phyloP scores from a whole-genome alignment of 2,888 invertebrate species.

The Lomographa bimaculata region DNA sequence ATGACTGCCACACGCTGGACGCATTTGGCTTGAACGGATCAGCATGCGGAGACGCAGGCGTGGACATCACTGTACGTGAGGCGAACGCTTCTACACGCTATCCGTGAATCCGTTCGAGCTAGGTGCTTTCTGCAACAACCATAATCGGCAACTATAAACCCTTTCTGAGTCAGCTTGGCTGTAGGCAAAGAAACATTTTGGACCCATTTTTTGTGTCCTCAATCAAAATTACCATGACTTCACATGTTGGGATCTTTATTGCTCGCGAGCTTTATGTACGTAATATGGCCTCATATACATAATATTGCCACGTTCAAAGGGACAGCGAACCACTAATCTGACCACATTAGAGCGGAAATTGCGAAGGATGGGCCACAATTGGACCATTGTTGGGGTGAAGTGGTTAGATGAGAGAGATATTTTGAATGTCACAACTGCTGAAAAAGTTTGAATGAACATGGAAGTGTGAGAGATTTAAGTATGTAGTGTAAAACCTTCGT shows the following conservation, averaged over 20 bases:
- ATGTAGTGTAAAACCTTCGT: too few relatives aligned
- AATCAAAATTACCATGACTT: slow-evolving; percentile 26
- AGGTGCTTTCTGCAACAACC: too few relatives aligned
- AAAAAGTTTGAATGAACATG: background rate
- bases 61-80: too few relatives aligned
- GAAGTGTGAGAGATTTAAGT: too few relatives aligned
- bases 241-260: slow-evolving; percentile 17
- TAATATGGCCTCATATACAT: too few relatives aligned
- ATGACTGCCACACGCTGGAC: too few relatives aligned
- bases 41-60: too few relatives aligned
- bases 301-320: slow-evolving; percentile 2
- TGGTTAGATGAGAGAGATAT: background rate
- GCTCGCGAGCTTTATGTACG: background rate
- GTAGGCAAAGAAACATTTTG: slow-evolving; percentile 8
- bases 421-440: background rate
- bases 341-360: slow-evolving; percentile 7
- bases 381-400: slow-evolving; percentile 2
- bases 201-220: slow-evolving; percentile 12
- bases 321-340: slow-evolving; percentile 11
- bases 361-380: slow-evolving; percentile 6
- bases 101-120: too few relatives aligned
- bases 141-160: too few relatives aligned
- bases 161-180: slow-evolving; percentile 6
- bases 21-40: too few relatives aligned
- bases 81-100: too few relatives aligned